A percentile compares a stretch with the other conserved stretches of the same genome.
Conservation (phyloP, 2,797 vertebrate genomes). For the Pteronotus mesoamericanus region DNA sequence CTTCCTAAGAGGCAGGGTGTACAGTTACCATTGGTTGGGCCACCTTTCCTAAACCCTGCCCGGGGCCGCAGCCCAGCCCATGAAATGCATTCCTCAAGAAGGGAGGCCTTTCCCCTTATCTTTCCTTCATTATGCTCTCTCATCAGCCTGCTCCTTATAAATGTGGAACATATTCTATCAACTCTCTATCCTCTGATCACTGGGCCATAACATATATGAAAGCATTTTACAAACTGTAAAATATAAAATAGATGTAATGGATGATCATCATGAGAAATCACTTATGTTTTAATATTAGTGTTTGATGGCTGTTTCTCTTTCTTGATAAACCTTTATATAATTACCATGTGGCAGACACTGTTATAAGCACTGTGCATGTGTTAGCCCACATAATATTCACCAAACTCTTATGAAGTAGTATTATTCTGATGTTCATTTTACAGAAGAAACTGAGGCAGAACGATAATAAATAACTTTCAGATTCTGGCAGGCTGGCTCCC, state of each 20-base stretch:
- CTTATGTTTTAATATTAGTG: background rate
- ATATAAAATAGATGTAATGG: background rate
- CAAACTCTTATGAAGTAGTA: background rate
- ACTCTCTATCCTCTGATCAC: background rate
- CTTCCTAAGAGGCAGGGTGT: background rate
- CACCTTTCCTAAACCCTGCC: background rate
- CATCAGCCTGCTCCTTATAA: background rate
- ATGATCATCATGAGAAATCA: background rate
- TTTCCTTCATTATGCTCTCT: background rate
- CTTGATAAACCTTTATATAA: background rate
- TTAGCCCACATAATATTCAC: background rate
- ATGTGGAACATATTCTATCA: background rate
- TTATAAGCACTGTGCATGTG: background rate
- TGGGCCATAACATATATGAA: background rate
- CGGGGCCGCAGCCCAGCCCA: background rate
- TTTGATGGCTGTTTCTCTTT: background rate
- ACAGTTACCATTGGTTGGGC: background rate
- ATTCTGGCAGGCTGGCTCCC: background rate
- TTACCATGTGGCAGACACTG: background rate
- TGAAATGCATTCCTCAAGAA: background rate
- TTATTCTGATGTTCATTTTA: background rate
- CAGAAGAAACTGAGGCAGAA: slow-evolving; percentile 16
- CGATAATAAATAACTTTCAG: background rate
- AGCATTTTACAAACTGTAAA: slow-evolving; percentile 3
- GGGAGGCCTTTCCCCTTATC: background rate